Conservation (phyloP, 2,888 invertebrate genomes). For the Monoplex corrugatus region DNA sequence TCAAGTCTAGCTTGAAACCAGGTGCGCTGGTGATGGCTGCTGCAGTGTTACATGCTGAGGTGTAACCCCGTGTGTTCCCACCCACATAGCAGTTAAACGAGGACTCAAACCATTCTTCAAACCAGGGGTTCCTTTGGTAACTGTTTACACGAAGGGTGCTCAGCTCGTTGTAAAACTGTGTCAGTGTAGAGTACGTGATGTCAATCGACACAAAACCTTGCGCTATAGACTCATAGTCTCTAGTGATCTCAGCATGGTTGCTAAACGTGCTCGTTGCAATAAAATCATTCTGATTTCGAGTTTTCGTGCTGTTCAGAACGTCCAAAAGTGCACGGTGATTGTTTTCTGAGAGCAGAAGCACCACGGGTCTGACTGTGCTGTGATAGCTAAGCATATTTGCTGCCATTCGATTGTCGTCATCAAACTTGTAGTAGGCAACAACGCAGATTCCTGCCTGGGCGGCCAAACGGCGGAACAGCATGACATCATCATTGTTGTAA, state of each 20-base stretch:
- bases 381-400: conserved; percentile 52
- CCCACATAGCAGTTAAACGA: conserved; percentile 70
- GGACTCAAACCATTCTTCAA: conserved; percentile 74
- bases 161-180: conserved; percentile 62
- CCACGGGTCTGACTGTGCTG: conserved; percentile 67
- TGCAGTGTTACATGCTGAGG: conserved; percentile 55
- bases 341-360: conserved; percentile 61
- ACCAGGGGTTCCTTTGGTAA: conserved; percentile 75
- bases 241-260: conserved; percentile 55
- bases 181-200: conserved; percentile 48
- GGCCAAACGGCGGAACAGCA: conserved; percentile 63
- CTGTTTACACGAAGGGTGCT: conserved; percentile 59
- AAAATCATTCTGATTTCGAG: conserved; percentile 69
- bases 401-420: not conserved
- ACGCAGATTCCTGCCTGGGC: conserved; percentile 75
- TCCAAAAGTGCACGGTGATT: conserved; percentile 60
- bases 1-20: conserved; percentile 57
- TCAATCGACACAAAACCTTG: conserved; percentile 66
- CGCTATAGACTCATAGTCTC: conserved; percentile 69
- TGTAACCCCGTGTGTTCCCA: conserved; percentile 25
- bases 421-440: conserved; percentile 65
- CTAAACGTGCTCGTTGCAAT: conserved; percentile 68
- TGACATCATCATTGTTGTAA: conserved; percentile 62
- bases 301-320: conserved; percentile 58
- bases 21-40: conserved; percentile 61